These are phyloP conservation scores for Colostygia pectinataria DNA, from an alignment of 2,888 invertebrate species.

Conservation along the genomic window DNA sequence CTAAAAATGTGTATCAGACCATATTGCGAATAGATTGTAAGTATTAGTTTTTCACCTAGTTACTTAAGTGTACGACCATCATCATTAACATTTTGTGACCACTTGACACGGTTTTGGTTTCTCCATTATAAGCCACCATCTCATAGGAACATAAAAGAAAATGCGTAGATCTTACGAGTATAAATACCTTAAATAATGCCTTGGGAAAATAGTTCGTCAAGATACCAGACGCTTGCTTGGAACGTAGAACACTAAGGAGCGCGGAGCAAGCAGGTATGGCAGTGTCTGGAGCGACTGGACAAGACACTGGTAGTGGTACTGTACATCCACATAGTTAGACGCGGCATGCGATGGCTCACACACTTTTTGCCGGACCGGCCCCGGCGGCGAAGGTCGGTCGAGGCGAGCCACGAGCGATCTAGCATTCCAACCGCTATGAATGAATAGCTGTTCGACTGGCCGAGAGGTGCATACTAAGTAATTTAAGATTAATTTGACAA, in stretches of 20 bases:
- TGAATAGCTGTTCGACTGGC: conserved; percentile 79
- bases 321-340: conserved; percentile 62
- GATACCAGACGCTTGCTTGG: conserved; percentile 3
- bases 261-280: conserved; percentile 46
- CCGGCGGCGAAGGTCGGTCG: conserved; percentile 66
- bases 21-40: too few relatives aligned
- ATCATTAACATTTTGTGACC: too few relatives aligned
- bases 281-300: conserved; percentile 29
- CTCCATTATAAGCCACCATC: too few relatives aligned
- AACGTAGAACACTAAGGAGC: conserved; percentile 6
- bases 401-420: conserved; percentile 74
- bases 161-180: too few relatives aligned
- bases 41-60: too few relatives aligned
- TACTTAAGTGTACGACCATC: too few relatives aligned
- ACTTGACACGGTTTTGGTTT: too few relatives aligned
- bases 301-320: conserved; percentile 51
- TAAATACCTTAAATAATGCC: neutral
- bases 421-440: conserved; percentile 80
- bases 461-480: conserved; percentile 71
- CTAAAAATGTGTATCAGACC: too few relatives aligned
- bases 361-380: conserved; percentile 54
- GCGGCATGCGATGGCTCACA: conserved; percentile 55
- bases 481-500: conserved; percentile 81
- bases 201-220: conserved; percentile 1
- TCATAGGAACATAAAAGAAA: too few relatives aligned